phyloP scores from a whole-genome alignment of 2,113 vertebrate genomes.

The Circaetus gallicus region DNA sequence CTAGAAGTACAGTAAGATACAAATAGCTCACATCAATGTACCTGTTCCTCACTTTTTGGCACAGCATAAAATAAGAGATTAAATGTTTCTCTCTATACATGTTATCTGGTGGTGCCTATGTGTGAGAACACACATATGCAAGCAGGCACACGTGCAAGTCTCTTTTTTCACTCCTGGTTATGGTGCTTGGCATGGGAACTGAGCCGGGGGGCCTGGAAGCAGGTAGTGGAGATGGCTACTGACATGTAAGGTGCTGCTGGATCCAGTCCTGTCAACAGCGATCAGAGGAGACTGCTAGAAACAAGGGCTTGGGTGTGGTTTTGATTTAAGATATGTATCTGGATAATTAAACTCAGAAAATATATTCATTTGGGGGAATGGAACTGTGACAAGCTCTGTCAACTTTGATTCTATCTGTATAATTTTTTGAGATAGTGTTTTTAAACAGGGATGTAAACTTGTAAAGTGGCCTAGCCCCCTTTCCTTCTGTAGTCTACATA shows the following conservation, averaged over 20 bases:
- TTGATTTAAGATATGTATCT: not conserved
- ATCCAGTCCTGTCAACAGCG: not conserved
- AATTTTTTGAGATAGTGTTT: not conserved
- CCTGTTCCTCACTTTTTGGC: not conserved
- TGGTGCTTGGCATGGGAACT: not conserved
- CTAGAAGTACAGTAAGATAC: not conserved
- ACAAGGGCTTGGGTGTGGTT: not conserved
- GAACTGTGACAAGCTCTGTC: not conserved
- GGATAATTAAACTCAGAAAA: not conserved
- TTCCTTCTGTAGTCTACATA: conserved; percentile 43
- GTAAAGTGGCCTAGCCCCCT: conserved; percentile 5
- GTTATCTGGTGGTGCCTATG: not conserved
- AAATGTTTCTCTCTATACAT: not conserved
- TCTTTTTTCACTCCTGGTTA: not conserved
- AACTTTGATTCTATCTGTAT: not conserved
- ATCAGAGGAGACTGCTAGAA: not conserved
- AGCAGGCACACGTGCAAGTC: not conserved
- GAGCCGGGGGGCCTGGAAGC: not conserved
- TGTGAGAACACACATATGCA: not conserved
- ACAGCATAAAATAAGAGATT: not conserved
- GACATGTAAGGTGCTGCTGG: not conserved
- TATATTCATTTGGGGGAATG: not conserved
- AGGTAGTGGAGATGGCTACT: not conserved
- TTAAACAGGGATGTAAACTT: conserved; percentile 22
- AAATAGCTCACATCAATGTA: not conserved